Percentiles rank a stretch among this genome's conserved stretches.
These are phyloP conservation scores for Acanthopleura granulata DNA, from an alignment of 2,888 invertebrate genomes.

Conservation along the genomic window DNA sequence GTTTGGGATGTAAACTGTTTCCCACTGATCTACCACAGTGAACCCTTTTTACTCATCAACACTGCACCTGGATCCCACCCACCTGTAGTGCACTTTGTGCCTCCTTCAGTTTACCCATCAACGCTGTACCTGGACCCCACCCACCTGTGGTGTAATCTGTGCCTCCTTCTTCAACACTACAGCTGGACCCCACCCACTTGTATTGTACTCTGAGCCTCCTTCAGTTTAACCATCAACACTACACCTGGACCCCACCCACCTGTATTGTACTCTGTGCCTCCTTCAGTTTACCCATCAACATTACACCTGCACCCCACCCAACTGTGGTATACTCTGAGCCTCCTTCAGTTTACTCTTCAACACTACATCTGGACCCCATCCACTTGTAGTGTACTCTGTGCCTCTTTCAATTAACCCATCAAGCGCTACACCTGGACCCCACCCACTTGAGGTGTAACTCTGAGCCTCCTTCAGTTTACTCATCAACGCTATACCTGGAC, in stretches of 20 bases:
- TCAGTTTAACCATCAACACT: slow-evolving; percentile 59
- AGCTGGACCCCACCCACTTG: slow-evolving; percentile 40
- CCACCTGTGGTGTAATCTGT: slow-evolving; percentile 60
- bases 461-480: slow-evolving; percentile 65
- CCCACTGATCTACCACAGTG: too few relatives aligned
- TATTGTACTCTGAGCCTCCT: slow-evolving; percentile 63
- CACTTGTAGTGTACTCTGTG: slow-evolving; percentile 63
- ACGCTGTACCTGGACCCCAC: background rate
- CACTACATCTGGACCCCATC: slow-evolving; percentile 27
- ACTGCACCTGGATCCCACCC: slow-evolving; percentile 25
- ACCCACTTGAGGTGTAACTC: slow-evolving; percentile 56
- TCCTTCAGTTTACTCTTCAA: slow-evolving; percentile 62
- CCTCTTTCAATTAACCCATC: slow-evolving; percentile 61
- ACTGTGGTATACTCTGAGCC: slow-evolving; percentile 60
- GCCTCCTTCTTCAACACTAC: slow-evolving; percentile 60
- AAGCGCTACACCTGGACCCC: slow-evolving; percentile 37
- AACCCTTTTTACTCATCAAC: too few relatives aligned
- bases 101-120: too few relatives aligned
- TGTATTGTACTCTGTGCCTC: slow-evolving; percentile 64
- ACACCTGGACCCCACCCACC: slow-evolving; percentile 40
- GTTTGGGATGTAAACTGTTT: too few relatives aligned
- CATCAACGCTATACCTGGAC: slow-evolving; percentile 39
- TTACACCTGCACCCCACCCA: slow-evolving; percentile 31
- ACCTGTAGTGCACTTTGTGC: slow-evolving; percentile 48
- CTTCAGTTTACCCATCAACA: slow-evolving; percentile 59